Evolutionary conservation across 2,888 invertebrate genomes (phyloP), one percentile per base, ranked within the genome.

Genomic region (Drosophila flavopinicola): DNA sequence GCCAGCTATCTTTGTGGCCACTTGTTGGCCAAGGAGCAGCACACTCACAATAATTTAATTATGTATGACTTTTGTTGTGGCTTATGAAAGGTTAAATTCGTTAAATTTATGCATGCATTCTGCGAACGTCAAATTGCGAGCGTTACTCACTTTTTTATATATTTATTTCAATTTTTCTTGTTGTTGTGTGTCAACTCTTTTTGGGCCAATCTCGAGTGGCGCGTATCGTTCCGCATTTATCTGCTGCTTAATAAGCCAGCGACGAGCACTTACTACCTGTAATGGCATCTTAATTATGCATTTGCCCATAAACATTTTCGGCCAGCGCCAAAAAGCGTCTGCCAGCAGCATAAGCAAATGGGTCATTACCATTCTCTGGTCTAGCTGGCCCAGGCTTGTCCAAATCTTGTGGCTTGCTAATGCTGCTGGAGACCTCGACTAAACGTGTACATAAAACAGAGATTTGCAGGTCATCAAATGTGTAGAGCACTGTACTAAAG

Each of bases 281-380:
- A 78, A 78, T 71, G 48, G 60, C 60, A 32, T 54, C 75, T 79
- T 83, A 79, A 79, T 79, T 85, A 79, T 85, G 72, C 66, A 83
- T 72, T 64, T 68, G 48, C 13, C 68, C 82, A 65, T 78, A 71
- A 82, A 84, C 69, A 68, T 59, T 68, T 71, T 76, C n/a, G 65
- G 60, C 44, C 51, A 64, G 25, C 39, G 47, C 38, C 63, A 30
- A 48, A 69, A 57, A 53, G 48, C 52, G 63, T 60, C 64, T 33
- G 49, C 37, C 59, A 47, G 20, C n/a, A n/a, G 53, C 66, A 45
- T 47, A 65, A 49, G 45, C 78, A 79, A 79, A 68, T 79, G 64
- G 85, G 85, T 83, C 79, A 79, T 79, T 85, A 79, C 66, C 85
- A 70, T 49, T 11, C 33, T n/a, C n/a, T n/a, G 41, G 58, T 35